Percentiles rank a stretch among this genome's conserved stretches.
phyloP scores from a whole-genome alignment of 2,888 invertebrate genomes.

The Cosmia pyralina region DNA sequence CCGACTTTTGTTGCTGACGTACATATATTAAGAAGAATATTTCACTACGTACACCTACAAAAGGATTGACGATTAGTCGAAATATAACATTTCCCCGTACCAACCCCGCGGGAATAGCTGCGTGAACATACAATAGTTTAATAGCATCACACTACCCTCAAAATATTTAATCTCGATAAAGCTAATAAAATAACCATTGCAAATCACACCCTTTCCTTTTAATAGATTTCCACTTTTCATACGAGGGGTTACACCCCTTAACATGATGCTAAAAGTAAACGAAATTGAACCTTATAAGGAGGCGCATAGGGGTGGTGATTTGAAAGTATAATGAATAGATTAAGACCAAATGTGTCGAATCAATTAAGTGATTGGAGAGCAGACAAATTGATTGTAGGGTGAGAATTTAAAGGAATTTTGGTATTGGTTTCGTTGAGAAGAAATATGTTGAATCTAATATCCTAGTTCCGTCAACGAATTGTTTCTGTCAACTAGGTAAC shows the following conservation, averaged over 20 bases:
- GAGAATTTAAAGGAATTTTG: conserved; percentile 53
- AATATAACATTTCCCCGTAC: neutral
- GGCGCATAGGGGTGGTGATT: conserved; percentile 2
- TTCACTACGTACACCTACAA: too few species aligned
- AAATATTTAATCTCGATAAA: conserved; percentile 82
- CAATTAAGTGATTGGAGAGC: conserved; percentile 85
- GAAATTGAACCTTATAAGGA: conserved; percentile 43
- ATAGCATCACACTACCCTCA: conserved; percentile 66
- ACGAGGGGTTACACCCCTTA: conserved; percentile 65
- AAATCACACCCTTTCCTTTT: conserved; percentile 85
- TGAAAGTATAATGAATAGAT: conserved; percentile 53
- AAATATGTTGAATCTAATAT: neutral
- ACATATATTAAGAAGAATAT: too few species aligned
- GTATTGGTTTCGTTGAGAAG: neutral
- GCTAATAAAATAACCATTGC: conserved; percentile 88
- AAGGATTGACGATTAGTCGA: too few species aligned
- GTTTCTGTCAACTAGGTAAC: conserved; percentile 1
- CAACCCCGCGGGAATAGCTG: conserved; percentile 7
- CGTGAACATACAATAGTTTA: conserved; percentile 42
- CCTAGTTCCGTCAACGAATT: too few species aligned
- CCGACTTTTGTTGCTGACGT: too few species aligned
- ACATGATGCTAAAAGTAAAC: neutral
- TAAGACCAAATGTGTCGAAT: conserved; percentile 79
- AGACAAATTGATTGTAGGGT: conserved; percentile 63
- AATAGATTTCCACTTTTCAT: conserved; percentile 79